These are phyloP conservation scores for Clarias magur DNA, from an alignment of 2,113 vertebrate species.

Conservation along the genomic window DNA sequence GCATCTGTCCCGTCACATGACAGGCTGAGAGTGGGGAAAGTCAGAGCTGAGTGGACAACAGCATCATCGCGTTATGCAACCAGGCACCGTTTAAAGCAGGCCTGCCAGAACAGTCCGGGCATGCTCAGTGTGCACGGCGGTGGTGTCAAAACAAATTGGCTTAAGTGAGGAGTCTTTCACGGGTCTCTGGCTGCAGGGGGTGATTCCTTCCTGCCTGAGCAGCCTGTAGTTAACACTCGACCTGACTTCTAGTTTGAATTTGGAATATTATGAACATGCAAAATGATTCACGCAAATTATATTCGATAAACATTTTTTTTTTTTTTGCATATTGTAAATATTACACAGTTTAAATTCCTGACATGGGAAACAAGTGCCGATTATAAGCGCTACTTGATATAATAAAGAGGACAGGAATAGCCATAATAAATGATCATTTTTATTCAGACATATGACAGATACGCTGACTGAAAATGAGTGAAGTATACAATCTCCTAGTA, in stretches of 20 bases:
- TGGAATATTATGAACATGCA: not conserved
- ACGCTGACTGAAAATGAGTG: not conserved
- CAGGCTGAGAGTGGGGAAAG: conserved; percentile 62
- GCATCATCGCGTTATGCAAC: conserved; percentile 71
- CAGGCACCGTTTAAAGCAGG: conserved; percentile 67
- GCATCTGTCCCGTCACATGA: conserved; percentile 58
- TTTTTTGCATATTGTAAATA: not conserved
- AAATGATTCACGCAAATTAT: too few species aligned
- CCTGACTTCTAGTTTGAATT: not conserved
- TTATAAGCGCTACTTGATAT: not conserved
- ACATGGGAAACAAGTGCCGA: not conserved
- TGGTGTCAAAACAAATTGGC: conserved; percentile 72
- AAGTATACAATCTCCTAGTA: not conserved
- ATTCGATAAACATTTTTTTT: not conserved
- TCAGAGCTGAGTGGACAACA: conserved; percentile 58
- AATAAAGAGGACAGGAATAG: not conserved
- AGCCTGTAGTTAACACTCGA: not conserved
- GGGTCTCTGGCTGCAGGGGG: conserved; percentile 61
- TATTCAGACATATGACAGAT: conserved; percentile 1
- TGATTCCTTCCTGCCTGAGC: conserved; percentile 46
- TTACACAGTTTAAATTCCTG: not conserved
- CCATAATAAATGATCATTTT: not conserved
- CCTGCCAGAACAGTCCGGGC: conserved; percentile 61
- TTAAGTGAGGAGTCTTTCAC: conserved; percentile 66
- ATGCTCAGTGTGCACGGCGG: conserved; percentile 67